A percentile compares a stretch with the other conserved stretches of the same genome.
These are phyloP conservation scores for Busseola fusca DNA, from an alignment of 2,888 invertebrate species.

Conservation along the genomic window DNA sequence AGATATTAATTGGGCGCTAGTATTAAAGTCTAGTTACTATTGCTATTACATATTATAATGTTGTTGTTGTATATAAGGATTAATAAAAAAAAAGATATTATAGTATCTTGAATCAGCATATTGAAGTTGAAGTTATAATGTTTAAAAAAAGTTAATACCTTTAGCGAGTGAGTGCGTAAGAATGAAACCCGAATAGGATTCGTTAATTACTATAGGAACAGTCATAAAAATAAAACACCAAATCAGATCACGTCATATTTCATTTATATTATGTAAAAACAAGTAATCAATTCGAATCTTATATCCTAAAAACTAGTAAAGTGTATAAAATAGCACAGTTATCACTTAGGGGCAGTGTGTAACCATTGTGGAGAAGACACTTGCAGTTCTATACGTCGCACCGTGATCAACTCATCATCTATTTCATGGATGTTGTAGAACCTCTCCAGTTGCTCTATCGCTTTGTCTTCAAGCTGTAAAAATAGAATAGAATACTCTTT, in stretches of 20 bases:
- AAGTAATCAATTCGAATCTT: constrained; percentile 52
- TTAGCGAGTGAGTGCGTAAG: neutral
- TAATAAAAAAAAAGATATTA: no score
- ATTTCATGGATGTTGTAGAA: constrained; percentile 93
- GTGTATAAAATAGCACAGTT: constrained; percentile 76
- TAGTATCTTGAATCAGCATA: no score
- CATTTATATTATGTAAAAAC: constrained; percentile 59
- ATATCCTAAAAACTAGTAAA: constrained; percentile 53
- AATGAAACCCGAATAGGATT: neutral
- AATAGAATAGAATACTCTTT: no score
- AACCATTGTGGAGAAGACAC: constrained; percentile 90
- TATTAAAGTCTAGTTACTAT: no score
- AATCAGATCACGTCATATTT: constrained; percentile 26
- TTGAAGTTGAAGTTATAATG: no score
- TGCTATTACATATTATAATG: no score
- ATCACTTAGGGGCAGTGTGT: constrained; percentile 82
- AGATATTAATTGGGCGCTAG: no score
- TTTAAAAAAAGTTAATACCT: no score
- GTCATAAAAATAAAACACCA: neutral
- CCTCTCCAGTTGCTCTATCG: constrained; percentile 93
- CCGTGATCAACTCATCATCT: constrained; percentile 92
- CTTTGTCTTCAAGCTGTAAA: constrained; percentile 94
- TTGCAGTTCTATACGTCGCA: constrained; percentile 90
- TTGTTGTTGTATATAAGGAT: no score
- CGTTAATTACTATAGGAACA: neutral